phyloP scores from a whole-genome alignment of 2,888 invertebrate genomes.

The Perithous albicinctus region DNA sequence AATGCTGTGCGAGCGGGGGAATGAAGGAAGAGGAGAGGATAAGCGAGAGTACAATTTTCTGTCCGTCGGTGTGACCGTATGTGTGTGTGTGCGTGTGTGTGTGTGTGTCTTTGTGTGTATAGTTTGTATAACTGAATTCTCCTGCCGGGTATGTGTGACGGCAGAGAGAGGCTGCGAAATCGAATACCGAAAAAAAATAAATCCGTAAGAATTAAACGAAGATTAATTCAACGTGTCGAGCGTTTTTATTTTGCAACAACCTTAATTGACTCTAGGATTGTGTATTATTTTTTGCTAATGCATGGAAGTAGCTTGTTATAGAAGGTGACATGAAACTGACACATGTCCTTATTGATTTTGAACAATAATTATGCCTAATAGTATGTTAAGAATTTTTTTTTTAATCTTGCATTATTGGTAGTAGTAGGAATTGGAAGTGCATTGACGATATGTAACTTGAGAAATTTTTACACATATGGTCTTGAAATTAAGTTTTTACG shows the following conservation, averaged over 20 bases:
- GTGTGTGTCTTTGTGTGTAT: constrained; percentile 16
- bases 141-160: constrained; percentile 48
- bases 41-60: constrained; percentile 44
- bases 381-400: no score
- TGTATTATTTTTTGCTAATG: background rate
- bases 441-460: no score
- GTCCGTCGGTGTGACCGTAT: constrained; percentile 22
- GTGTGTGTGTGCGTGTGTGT: constrained; percentile 1
- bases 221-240: constrained; percentile 17
- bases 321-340: no score
- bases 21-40: background rate
- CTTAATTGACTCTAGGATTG: background rate
- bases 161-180: constrained; percentile 43
- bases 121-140: constrained; percentile 31
- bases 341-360: no score
- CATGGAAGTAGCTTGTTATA: background rate
- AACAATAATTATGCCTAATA: no score
- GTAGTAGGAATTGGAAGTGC: no score
- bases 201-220: constrained; percentile 59
- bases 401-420: no score
- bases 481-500: no score
- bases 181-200: constrained; percentile 59
- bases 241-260: constrained; percentile 12
- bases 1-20: background rate
- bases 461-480: no score